Evolutionary conservation across 2,888 invertebrate species (phyloP).

Genomic region (Aphidoletes aphidimyza): DNA sequence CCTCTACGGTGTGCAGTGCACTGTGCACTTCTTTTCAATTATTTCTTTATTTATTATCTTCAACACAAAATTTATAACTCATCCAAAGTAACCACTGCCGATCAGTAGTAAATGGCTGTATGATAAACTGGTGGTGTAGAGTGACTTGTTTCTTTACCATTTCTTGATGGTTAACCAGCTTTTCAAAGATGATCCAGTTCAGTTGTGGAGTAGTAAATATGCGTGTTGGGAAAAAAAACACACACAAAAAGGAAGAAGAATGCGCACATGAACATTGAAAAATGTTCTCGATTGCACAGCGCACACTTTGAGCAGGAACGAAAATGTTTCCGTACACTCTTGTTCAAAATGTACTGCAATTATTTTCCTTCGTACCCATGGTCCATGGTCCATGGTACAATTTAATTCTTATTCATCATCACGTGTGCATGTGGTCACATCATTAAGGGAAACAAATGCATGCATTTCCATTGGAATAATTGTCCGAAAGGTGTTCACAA

Average conservation of each 20-base stretch:
- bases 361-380: too few species aligned
- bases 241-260: not conserved
- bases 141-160: too few species aligned
- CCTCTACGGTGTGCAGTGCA: not conserved
- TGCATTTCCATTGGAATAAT: not conserved
- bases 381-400: too few species aligned
- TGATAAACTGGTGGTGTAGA: too few species aligned
- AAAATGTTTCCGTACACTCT: not conserved
- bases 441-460: not conserved
- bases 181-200: too few species aligned
- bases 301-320: not conserved
- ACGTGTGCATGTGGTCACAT: not conserved
- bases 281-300: not conserved
- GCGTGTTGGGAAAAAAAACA: not conserved
- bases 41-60: conserved; percentile 44
- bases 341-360: not conserved
- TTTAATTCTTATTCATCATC: not conserved
- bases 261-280: not conserved
- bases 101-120: too few species aligned
- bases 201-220: too few species aligned
- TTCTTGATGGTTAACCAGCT: too few species aligned
- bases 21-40: too few species aligned
- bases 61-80: conserved; percentile 39
- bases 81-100: not conserved
- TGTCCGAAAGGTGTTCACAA: not conserved